Evolutionary conservation across 2,888 invertebrate genomes (phyloP), one percentile per base, ranked within the genome.

Genomic region (Oxyscelio sp.): DNA sequence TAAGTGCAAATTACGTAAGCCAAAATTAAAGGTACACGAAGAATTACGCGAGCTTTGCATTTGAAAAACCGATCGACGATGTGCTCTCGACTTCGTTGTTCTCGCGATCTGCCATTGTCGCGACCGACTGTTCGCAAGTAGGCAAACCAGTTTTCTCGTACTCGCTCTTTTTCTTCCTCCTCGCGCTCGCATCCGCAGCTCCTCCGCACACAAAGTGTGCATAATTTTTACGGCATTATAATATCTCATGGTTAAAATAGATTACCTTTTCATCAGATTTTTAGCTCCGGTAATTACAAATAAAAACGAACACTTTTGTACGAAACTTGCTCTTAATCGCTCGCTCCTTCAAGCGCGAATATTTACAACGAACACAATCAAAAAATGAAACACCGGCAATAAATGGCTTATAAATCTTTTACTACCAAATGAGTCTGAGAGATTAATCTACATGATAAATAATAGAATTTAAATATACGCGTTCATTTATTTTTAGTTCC

Each of bases 91-190:
- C 34, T 6, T 4, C 56, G 40, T 54, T 31, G 58, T 27, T 43
- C 73, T 63, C 70, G 63, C 58, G 54, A 75, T 65, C 74, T 21
- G 65, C 75, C 45, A 79, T 80, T 73, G 80, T 83, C 80, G 77
- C 75, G 50, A 22, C 65, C 52, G 75, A 24, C 43, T 40, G 58
- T 31, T 61, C 45, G 61, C 83, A 75, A 85, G 85, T 85, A 78
- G 85, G 85, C 85, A 85, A 85, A 85, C 85, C 85, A 81, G 85
- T 85, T 85, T 80, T 65, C 74, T 34, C 34, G 34, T 34, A 50
- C 80, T 45, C 66, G 65, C 52, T 27, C 63, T 63, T 66, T 80
- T 80, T 80, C 27, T 66, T 68, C 50, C 13, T 43, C 31, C 63
- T 17, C 50, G 27, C 34, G 31, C n/a, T 71, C 56, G 58, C 61